Evolutionary conservation across 1,140 invertebrate genomes (phyloP).

Genomic region (Anadara kagoshimensis): DNA sequence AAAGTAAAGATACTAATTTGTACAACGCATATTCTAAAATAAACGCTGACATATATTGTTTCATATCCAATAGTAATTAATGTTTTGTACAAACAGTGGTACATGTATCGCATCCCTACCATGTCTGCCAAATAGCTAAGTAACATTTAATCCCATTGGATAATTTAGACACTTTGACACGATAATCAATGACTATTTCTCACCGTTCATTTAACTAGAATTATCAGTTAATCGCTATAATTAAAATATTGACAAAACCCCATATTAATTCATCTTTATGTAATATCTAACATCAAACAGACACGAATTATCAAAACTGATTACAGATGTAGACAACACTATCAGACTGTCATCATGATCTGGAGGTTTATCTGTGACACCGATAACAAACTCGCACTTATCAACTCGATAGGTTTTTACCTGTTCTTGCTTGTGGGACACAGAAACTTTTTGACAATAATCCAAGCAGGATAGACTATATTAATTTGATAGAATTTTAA

Average conservation of each 20-base stretch:
- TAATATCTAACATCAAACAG: neutral
- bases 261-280: neutral
- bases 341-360: conserved; percentile 17
- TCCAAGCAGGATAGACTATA: no score
- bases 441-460: no score
- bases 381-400: conserved; percentile 12
- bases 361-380: neutral
- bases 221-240: conserved; percentile 12
- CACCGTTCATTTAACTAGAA: conserved; percentile 1
- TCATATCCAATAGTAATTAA: no score
- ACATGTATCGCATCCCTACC: no score
- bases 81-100: no score
- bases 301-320: conserved; percentile 1
- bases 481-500: neutral
- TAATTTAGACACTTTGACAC: conserved; percentile 21
- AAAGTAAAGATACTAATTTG: no score
- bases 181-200: conserved; percentile 15
- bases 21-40: no score
- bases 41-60: no score
- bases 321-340: conserved; percentile 3
- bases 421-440: no score
- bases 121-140: no score
- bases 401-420: neutral
- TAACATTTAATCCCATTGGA: neutral
- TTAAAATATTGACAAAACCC: conserved; percentile 8